These are phyloP conservation scores for Chionodraco myersi DNA, from an alignment of 2,113 vertebrate genomes.

Conservation along the genomic window DNA sequence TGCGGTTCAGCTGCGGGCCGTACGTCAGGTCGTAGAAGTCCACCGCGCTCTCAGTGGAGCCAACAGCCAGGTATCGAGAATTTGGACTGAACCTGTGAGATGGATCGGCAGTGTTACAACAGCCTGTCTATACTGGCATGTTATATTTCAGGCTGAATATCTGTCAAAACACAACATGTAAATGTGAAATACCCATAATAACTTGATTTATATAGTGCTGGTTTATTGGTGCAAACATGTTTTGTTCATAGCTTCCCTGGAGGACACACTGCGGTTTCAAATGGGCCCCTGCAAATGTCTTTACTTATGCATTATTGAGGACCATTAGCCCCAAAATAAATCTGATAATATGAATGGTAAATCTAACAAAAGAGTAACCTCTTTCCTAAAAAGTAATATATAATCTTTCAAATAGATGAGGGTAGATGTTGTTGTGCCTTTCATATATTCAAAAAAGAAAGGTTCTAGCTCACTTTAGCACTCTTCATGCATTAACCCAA, in stretches of 20 bases:
- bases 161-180: too few relatives aligned
- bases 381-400: background rate
- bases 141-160: background rate
- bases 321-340: background rate
- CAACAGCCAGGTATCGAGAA: conserved; percentile 93
- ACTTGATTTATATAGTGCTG: background rate
- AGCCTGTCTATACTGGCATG: background rate
- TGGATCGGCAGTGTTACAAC: background rate
- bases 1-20: conserved; percentile 92
- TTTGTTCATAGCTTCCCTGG: background rate
- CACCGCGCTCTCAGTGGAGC: conserved; percentile 94
- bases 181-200: too few relatives aligned
- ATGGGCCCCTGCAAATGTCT: background rate
- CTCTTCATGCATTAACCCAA: background rate
- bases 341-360: background rate
- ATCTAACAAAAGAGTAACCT: background rate
- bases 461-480: background rate
- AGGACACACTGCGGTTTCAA: background rate
- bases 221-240: background rate
- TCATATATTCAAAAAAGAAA: background rate
- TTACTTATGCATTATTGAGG: background rate
- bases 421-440: background rate
- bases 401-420: background rate
- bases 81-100: conserved; percentile 92
- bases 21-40: conserved; percentile 96